phyloP scores from a whole-genome alignment of 2,888 invertebrate species.

The Orthosia cruda region DNA sequence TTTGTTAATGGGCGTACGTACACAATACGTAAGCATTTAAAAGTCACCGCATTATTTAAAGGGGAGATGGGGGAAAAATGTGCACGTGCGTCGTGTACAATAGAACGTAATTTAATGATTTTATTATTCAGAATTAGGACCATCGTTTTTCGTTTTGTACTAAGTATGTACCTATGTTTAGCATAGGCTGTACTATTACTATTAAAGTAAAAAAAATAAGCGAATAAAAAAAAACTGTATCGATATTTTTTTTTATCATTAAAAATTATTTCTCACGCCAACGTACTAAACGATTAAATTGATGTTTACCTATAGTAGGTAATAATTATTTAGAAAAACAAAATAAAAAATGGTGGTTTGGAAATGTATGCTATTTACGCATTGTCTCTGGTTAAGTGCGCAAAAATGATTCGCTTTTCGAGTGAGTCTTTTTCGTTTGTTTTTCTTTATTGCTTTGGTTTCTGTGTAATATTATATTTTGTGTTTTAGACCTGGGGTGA shows the following conservation, averaged over 20 bases:
- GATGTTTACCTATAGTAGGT: not conserved
- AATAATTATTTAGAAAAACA: not conserved
- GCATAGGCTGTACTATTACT: too few species aligned
- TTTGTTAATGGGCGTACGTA: conserved; percentile 22
- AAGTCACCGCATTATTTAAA: conserved; percentile 11
- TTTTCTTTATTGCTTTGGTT: not conserved
- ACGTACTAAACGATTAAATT: not conserved
- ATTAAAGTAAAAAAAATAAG: too few species aligned
- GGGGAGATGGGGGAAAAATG: conserved; percentile 36
- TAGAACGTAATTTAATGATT: conserved; percentile 7
- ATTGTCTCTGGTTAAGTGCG: not conserved
- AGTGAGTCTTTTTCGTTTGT: not conserved
- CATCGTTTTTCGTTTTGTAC: not conserved
- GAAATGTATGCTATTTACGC: too few species aligned
- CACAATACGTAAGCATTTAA: conserved; percentile 13
- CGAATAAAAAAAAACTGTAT: not conserved
- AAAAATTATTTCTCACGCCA: not conserved
- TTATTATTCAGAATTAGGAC: conserved; percentile 1
- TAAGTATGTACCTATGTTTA: not conserved
- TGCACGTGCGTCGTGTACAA: not conserved
- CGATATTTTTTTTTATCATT: not conserved
- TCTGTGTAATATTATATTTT: not conserved
- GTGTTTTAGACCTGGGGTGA: too few species aligned
- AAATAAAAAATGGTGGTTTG: not conserved
- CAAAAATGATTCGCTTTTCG: not conserved